Conservation (phyloP, 2,797 vertebrate species). For the Rhinogobio ventralis region DNA sequence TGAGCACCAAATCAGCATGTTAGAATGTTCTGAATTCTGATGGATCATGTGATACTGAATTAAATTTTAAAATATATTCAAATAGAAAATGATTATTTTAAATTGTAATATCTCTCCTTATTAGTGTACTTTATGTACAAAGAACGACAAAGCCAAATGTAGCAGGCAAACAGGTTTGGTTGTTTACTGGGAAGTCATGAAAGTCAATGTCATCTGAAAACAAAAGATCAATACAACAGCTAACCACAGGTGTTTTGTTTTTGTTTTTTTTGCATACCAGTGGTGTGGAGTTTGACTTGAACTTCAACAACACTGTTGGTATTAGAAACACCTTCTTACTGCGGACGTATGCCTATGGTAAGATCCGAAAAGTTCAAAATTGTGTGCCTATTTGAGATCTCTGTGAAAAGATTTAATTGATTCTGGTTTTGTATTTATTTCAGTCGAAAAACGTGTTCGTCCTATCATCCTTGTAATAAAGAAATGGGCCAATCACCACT, state of each 20-base stretch:
- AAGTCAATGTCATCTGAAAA: not conserved
- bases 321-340: slow-evolving; percentile 99
- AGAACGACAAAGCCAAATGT: too few relatives aligned
- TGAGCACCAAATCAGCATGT: not conserved
- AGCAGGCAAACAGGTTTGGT: not conserved
- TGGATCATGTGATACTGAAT: not conserved
- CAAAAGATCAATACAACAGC: not conserved
- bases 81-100: not conserved
- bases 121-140: too few relatives aligned
- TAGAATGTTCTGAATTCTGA: not conserved
- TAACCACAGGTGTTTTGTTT: not conserved
- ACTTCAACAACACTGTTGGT: slow-evolving; percentile 95
- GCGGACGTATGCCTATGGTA: slow-evolving; percentile 91
- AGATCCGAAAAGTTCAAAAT: slow-evolving; percentile 63
- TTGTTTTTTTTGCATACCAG: slow-evolving; percentile 70
- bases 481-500: slow-evolving; percentile 90
- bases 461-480: slow-evolving; percentile 92
- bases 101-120: not conserved
- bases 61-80: not conserved
- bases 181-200: not conserved
- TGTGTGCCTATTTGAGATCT: not conserved
- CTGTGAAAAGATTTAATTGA: not conserved
- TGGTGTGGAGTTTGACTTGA: slow-evolving; percentile 95
- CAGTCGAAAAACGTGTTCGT: slow-evolving; percentile 92
- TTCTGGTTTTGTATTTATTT: slow-evolving; percentile 48